Conservation (phyloP, 2,797 vertebrate genomes). For the Ataeniobius toweri region DNA sequence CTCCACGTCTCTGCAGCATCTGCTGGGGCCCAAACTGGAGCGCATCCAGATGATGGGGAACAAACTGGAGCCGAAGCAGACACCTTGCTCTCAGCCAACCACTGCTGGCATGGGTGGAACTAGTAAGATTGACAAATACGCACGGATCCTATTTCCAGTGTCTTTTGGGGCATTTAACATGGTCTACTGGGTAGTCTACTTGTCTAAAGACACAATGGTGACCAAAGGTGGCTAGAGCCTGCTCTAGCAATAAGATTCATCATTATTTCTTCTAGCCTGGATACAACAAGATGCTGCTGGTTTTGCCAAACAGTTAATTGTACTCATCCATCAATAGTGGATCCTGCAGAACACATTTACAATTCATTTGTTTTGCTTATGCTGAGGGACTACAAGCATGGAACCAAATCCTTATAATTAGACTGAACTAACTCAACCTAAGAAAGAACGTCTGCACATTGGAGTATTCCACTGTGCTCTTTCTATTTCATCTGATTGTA, state of each 20-base stretch:
- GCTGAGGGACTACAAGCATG: constrained; percentile 43
- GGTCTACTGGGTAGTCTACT: constrained; percentile 99
- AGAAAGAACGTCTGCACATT: constrained; percentile 51
- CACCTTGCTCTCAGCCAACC: constrained; percentile 75
- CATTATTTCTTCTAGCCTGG: constrained; percentile 27
- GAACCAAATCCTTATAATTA: constrained; percentile 49
- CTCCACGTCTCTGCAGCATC: constrained; percentile 83
- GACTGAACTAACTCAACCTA: constrained; percentile 51
- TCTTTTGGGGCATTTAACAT: constrained; percentile 98
- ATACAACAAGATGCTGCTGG: constrained; percentile 40
- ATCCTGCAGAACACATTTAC: constrained; percentile 30
- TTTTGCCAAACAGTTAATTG: constrained; percentile 42
- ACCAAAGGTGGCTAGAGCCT: constrained; percentile 78
- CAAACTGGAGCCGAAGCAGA: constrained; percentile 81
- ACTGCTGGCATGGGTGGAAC: constrained; percentile 86
- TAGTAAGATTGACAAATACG: constrained; percentile 99
- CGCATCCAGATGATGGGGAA: constrained; percentile 87
- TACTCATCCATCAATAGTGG: constrained; percentile 34
- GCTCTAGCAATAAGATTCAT: background rate
- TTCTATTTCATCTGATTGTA: constrained; percentile 46
- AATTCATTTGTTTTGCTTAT: constrained; percentile 47
- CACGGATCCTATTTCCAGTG: constrained; percentile 97
- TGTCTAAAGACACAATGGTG: constrained; percentile 97
- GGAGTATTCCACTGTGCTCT: constrained; percentile 53
- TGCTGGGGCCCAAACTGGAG: constrained; percentile 88